Evolutionary conservation across 2,113 vertebrate genomes (phyloP), one percentile per base, ranked within the genome.

Genomic region (Cyanoramphus novaezelandiae): DNA sequence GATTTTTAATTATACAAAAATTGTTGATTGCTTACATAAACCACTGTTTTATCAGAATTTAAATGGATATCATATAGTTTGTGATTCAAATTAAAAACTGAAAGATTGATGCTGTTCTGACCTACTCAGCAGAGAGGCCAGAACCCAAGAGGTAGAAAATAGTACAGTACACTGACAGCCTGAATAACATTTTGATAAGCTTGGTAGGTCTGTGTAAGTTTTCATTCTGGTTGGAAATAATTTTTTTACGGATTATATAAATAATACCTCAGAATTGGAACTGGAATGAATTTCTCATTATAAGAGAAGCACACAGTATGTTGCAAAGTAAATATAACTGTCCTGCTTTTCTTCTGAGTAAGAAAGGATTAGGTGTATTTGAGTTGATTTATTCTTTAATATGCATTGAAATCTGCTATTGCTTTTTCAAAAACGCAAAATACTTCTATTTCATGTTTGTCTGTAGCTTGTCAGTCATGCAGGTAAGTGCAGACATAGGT

Each of bases 321-420:
- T 94, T 92, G 27, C 46, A 91, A 84, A 63, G 71, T 94, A 97
- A 96, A 97, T 94, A 78, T 69, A 85, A 86, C 23, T 92, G 35
- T 19, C 21, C 33, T 89, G 33, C 46, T 96, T 93, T 86, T 70
- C 47, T 71, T 86, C 76, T 39, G 29, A 62, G 6, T 57, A 77
- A 64, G 49, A 68, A 96, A 94, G 85, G 78, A 96, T 88, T 94
- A 97, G 24, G 20, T 52, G 7, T 84, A 89, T 96, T 95, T 91
- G 50, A 93, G 68, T 86, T 94, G 74, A 72, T 59, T 94, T 57
- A 84, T 68, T 92, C 72, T 41, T 94, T 95, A 96, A 86, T 90
- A 93, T 75, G 72, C 43, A 70, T 31, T 92, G 41, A 76, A 97
- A 83, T 83, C 65, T 88, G 75, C 43, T 71, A 60, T 49, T 76